Percentiles rank a stretch among this genome's conserved stretches.
Evolutionary conservation across 2,888 invertebrate genomes (phyloP).

Genomic region (Diadegma fenestrale): DNA sequence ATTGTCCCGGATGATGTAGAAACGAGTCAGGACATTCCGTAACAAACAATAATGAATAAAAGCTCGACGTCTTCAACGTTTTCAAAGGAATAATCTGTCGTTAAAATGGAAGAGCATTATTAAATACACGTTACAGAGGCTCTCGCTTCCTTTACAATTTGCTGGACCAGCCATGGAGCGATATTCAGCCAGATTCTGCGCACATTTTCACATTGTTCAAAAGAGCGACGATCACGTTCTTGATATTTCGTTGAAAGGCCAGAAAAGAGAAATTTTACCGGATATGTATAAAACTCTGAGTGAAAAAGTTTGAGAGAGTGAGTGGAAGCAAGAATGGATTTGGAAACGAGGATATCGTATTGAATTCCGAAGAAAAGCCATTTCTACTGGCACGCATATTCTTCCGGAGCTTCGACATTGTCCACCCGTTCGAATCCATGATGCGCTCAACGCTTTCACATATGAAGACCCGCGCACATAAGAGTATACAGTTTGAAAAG

Average conservation of each 20-base stretch:
- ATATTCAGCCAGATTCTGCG: not conserved
- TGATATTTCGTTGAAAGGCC: conserved; percentile 5
- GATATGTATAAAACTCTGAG: conserved; percentile 3
- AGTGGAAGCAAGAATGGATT: conserved; percentile 18
- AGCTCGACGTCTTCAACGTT: not conserved
- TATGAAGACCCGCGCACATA: not conserved
- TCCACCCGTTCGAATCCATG: conserved; percentile 19
- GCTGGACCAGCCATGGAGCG: too few relatives aligned
- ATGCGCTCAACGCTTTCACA: conserved; percentile 35
- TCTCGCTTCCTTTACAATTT: not conserved
- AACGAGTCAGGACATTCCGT: not conserved
- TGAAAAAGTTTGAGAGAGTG: not conserved
- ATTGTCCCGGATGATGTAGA: not conserved
- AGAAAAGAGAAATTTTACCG: not conserved
- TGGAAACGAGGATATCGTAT: not conserved
- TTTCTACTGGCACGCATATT: conserved; percentile 27
- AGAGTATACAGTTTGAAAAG: conserved; percentile 13
- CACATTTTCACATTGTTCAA: not conserved
- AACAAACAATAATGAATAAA: not conserved
- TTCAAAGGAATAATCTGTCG: not conserved
- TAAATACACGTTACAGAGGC: not conserved
- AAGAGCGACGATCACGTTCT: not conserved
- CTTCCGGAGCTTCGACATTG: conserved; percentile 32
- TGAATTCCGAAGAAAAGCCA: conserved; percentile 6
- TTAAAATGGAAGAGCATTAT: not conserved